These are phyloP conservation scores for Reinhardtius hippoglossoides DNA, from an alignment of 2,113 vertebrate species.

Conservation along the genomic window DNA sequence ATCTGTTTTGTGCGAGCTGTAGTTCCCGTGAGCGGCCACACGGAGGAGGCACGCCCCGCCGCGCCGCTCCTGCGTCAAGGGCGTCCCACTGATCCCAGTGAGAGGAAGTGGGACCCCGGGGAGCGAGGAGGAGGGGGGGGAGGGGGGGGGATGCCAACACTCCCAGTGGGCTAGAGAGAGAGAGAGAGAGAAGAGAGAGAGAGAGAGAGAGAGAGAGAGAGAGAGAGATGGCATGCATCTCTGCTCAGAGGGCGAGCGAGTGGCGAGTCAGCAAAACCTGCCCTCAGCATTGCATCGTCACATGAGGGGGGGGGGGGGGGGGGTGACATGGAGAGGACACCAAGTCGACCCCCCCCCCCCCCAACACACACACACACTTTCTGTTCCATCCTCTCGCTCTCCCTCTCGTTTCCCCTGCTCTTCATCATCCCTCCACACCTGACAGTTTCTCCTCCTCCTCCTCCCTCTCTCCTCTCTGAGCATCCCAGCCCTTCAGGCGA, in stretches of 20 bases:
- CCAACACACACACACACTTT: neutral
- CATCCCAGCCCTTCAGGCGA: slow-evolving; percentile 32
- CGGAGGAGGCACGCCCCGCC: slow-evolving; percentile 54
- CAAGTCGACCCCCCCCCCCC: neutral
- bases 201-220: neutral
- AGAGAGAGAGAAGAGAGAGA: neutral
- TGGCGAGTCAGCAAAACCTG: slow-evolving; percentile 66
- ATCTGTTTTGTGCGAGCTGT: neutral
- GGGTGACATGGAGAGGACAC: slow-evolving; percentile 31
- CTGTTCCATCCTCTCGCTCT: neutral
- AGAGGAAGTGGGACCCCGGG: slow-evolving; percentile 37
- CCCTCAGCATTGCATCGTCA: slow-evolving; percentile 45
- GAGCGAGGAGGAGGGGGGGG: neutral
- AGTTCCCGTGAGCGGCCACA: slow-evolving; percentile 35
- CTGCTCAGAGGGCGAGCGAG: slow-evolving; percentile 23
- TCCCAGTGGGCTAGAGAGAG: slow-evolving; percentile 1
- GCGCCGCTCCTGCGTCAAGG: slow-evolving; percentile 37
- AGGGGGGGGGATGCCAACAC: neutral
- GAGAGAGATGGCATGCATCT: too few species aligned
- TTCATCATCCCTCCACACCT: neutral
- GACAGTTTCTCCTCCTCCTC: neutral
- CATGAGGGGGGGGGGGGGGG: slow-evolving; percentile 2
- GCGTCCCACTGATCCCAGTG: slow-evolving; percentile 57
- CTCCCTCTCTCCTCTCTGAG: neutral
- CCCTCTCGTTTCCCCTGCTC: neutral